phyloP scores from a whole-genome alignment of 37 sponge, comb jelly and placozoan genomes.

The Crambe crambe region DNA sequence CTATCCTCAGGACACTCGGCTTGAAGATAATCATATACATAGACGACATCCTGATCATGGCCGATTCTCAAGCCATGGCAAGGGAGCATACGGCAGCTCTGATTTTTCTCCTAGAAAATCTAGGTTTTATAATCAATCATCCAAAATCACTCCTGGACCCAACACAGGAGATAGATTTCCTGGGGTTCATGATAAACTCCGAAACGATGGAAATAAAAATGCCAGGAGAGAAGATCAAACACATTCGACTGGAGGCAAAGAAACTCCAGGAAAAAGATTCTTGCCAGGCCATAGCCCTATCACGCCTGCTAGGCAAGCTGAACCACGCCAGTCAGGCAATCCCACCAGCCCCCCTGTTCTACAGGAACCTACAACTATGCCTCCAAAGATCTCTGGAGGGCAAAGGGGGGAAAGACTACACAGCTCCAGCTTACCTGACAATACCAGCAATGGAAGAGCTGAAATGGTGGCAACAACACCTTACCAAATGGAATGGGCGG shows the following conservation, averaged over 20 bases:
- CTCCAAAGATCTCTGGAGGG: constrained; percentile 10
- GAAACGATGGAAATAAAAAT: constrained; percentile 26
- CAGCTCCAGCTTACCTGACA: background rate
- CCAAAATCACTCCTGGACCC: constrained; percentile 16
- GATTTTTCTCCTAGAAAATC: constrained; percentile 30
- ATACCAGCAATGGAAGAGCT: constrained; percentile 22
- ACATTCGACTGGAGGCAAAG: background rate
- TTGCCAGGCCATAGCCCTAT: background rate
- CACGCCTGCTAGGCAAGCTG: constrained; percentile 36
- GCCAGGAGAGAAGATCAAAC: constrained; percentile 31
- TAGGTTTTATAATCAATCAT: constrained; percentile 46
- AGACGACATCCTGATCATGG: constrained; percentile 58
- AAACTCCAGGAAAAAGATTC: background rate
- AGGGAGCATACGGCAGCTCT: constrained; percentile 9
- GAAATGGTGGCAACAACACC: constrained; percentile 42
- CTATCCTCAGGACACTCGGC: constrained; percentile 20
- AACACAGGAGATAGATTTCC: constrained; percentile 44
- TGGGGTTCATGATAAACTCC: constrained; percentile 45
- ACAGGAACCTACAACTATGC: constrained; percentile 26
- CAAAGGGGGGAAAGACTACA: constrained; percentile 5
- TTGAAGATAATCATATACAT: constrained; percentile 38
- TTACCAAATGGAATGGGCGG: constrained; percentile 40
- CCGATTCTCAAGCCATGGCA: constrained; percentile 13
- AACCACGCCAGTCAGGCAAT: constrained; percentile 24
- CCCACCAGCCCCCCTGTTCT: constrained; percentile 35